Base-by-base conservation (phyloP, 2,888 invertebrate genomes). In the Trissolcus japonicus region DNA sequence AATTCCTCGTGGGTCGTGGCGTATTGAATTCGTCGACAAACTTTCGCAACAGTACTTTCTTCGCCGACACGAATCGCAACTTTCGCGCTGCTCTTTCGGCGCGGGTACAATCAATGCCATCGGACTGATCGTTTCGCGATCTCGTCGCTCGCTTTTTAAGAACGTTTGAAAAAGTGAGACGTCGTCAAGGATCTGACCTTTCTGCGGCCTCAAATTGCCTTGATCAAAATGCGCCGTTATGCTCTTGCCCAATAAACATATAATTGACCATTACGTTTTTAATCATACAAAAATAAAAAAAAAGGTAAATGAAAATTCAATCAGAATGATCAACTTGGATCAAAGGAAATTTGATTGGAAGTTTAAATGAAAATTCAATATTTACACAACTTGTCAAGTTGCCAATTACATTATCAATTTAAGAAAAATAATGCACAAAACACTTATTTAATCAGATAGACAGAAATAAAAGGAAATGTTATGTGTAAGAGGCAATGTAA, bases 11-110 rank as follows among this genome's bases (percentile, higher is more conserved):
- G 46, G 21, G 4, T 13, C 16, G 40, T 53, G 53, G 25, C 40
- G 56, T 62, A 71, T 43, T 40, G 63, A 72, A 65, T 65, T 65
- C 57, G 72, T 56, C 62, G 76, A 68, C 77, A 78, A 79, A 79
- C 75, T 78, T 76, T 67, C 43, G 63, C 59, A 50, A 73, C 50
- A 51, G 66, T 60, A 66, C 77, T 79, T 79, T 79, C 77, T 75
- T 75, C 71, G 56, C 46, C 57, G 59, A 61, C 75, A 61, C 43
- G 62, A 72, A 75, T 72, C 65, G 60, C 60, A 68, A 75, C 79
- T 77, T 77, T 77, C 77, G 72, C 68, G 66, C 41, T 56, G 43
- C 51, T 57, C 40, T 21, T 35, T 46, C 48, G 63, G 25, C 48
- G 55, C 57, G 55, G 48, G 55, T 53, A 54, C 57, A 74, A 78